phyloP scores from a whole-genome alignment of 2,888 invertebrate genomes.

The Rosalia funebris region DNA sequence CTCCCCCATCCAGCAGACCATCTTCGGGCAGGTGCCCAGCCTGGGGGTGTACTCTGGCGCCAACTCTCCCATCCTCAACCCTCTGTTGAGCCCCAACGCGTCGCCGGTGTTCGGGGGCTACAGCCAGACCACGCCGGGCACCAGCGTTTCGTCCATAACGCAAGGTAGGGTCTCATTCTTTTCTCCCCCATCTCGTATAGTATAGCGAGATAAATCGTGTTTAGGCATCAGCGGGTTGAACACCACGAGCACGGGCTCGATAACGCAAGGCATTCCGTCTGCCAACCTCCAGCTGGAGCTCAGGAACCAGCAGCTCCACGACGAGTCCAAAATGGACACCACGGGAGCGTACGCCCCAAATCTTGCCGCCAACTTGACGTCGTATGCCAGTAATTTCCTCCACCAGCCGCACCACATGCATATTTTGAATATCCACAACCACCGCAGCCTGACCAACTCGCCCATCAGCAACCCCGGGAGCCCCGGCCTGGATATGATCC shows the following conservation, averaged over 20 bases:
- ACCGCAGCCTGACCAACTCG: conserved; percentile 71
- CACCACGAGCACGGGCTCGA: conserved; percentile 75
- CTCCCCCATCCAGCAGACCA: conserved; percentile 54
- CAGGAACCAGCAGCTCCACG: conserved; percentile 53
- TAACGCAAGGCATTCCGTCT: conserved; percentile 77
- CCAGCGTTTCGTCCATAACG: conserved; percentile 67
- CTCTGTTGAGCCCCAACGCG: conserved; percentile 54
- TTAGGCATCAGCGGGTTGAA: conserved; percentile 77
- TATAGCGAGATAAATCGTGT: too few species aligned
- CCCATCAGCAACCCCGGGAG: conserved; percentile 74
- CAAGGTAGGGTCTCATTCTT: conserved; percentile 67
- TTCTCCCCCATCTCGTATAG: too few species aligned
- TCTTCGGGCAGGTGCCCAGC: conserved; percentile 52
- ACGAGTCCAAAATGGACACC: conserved; percentile 66
- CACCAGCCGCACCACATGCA: conserved; percentile 51
- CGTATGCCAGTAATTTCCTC: conserved; percentile 26
- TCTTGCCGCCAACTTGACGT: conserved; percentile 52
- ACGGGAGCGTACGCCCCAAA: conserved; percentile 25
- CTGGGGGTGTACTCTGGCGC: conserved; percentile 55
- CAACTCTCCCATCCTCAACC: conserved; percentile 57
- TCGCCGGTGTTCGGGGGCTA: conserved; percentile 58
- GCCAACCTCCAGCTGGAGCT: conserved; percentile 58
- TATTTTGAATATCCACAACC: conserved; percentile 64
- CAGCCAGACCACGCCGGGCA: conserved; percentile 51
- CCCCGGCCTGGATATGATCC: conserved; percentile 81